Percentiles rank a stretch among this genome's conserved stretches.
Conservation (phyloP, 2,113 vertebrate species). For the Fukomys damarensis region DNA sequence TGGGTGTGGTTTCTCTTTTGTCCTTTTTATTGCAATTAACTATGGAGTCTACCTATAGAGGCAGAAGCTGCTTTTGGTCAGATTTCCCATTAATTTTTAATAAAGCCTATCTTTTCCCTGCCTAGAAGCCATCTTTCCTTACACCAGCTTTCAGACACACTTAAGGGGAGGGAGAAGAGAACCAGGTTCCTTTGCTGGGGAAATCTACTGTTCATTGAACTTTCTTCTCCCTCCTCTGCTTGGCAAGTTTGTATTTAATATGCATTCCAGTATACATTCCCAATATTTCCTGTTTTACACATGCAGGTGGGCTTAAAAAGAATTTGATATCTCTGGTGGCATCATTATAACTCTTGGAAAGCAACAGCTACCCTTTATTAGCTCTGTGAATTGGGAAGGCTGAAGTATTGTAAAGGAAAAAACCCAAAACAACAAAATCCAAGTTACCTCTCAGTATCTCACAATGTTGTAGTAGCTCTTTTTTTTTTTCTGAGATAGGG, state of each 20-base stretch:
- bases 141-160: not conserved
- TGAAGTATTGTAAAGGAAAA: not conserved
- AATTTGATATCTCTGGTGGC: not conserved
- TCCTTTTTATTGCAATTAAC: no score
- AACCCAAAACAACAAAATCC: conserved; percentile 17
- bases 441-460: not conserved
- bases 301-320: conserved; percentile 13
- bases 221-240: not conserved
- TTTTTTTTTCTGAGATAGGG: no score
- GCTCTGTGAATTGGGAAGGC: not conserved
- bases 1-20: no score
- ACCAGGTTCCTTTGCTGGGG: not conserved
- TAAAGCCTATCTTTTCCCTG: no score
- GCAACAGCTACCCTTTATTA: not conserved
- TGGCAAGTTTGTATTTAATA: not conserved
- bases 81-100: no score
- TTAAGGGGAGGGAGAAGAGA: not conserved
- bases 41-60: no score
- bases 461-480: not conserved
- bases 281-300: not conserved
- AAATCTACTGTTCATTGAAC: not conserved
- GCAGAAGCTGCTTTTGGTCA: no score
- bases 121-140: not conserved
- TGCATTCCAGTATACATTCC: no score
- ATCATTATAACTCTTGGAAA: not conserved